Evolutionary conservation across 2,797 vertebrate species (phyloP).

Genomic region (Botia kubotai): DNA sequence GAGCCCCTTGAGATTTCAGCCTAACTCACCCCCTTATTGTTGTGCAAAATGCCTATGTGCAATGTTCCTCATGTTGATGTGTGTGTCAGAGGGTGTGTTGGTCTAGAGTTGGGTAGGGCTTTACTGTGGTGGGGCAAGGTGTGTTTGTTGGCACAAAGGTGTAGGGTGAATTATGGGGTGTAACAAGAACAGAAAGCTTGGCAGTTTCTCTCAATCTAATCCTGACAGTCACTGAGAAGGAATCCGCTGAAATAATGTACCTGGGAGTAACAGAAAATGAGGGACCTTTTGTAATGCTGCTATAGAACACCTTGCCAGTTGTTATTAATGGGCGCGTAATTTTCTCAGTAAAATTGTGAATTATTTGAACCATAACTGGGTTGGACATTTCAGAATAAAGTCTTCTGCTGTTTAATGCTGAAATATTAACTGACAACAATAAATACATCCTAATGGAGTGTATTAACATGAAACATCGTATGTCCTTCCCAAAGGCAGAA

Average conservation of each 20-base stretch:
- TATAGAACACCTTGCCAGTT: too few species aligned
- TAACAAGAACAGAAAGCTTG: not conserved
- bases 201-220: not conserved
- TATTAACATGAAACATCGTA: not conserved
- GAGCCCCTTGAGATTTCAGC: conserved; percentile 8
- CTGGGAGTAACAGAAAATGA: not conserved
- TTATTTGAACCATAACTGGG: not conserved
- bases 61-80: not conserved
- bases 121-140: not conserved
- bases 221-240: not conserved
- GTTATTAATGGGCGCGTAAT: too few species aligned
- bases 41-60: not conserved
- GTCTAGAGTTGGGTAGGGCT: not conserved
- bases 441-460: too few species aligned
- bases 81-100: conserved; percentile 22
- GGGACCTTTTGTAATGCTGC: too few species aligned
- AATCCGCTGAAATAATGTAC: not conserved
- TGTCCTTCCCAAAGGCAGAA: not conserved
- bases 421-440: too few species aligned
- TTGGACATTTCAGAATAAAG: not conserved
- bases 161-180: not conserved
- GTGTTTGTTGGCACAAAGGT: conserved; percentile 28
- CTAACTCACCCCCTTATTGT: not conserved
- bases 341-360: not conserved
- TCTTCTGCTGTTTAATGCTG: too few species aligned